Conservation (phyloP, 2,113 vertebrate genomes). For the Aspidoscelis tigris region DNA sequence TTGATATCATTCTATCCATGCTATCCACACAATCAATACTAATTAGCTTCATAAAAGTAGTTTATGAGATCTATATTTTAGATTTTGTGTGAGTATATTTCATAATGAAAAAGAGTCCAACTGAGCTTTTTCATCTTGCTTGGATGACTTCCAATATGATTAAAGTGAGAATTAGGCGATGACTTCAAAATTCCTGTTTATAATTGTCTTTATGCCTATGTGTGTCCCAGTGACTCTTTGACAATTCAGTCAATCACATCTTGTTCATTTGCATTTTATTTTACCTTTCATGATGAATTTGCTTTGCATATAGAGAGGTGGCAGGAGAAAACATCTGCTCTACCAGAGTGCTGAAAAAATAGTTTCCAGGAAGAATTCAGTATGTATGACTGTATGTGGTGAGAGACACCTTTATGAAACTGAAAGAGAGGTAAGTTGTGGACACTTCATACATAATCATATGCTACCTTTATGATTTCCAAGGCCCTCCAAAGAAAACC, state of each 20-base stretch:
- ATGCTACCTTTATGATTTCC: too few species aligned
- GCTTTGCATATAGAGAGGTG: not conserved
- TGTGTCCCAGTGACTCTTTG: not conserved
- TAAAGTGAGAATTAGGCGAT: not conserved
- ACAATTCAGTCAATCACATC: constrained; percentile 18
- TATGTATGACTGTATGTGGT: not conserved
- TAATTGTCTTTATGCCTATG: not conserved
- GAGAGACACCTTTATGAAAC: constrained; percentile 14
- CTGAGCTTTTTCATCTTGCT: not conserved
- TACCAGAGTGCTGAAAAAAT: not conserved
- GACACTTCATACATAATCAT: too few species aligned
- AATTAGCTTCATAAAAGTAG: not conserved
- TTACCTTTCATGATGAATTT: constrained; percentile 19
- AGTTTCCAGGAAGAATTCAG: not conserved
- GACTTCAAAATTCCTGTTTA: not conserved
- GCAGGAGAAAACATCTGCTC: not conserved
- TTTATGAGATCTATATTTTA: not conserved
- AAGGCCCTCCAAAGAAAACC: too few species aligned
- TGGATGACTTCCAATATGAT: constrained; percentile 6
- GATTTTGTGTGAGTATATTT: not conserved
- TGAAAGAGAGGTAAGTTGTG: not conserved
- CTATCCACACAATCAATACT: not conserved
- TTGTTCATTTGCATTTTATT: not conserved
- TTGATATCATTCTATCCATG: too few species aligned
- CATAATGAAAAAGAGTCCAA: not conserved